Conservation (phyloP, 1,140 invertebrate genomes). For the Camponotus vicinus region DNA sequence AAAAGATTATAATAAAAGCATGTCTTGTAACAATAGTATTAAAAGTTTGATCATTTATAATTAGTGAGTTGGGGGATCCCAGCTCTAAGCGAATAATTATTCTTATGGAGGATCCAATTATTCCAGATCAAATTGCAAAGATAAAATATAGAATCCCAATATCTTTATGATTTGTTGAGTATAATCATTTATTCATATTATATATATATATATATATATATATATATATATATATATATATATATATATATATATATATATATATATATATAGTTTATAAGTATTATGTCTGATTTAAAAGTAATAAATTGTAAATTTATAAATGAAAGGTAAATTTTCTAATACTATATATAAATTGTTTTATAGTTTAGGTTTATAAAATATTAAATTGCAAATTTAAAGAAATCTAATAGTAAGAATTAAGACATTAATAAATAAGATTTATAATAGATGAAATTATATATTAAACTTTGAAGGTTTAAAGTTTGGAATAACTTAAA, state of each 20-base stretch:
- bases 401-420: neutral
- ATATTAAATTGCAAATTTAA: slow-evolving; percentile 54
- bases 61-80: neutral
- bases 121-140: slow-evolving; percentile 13
- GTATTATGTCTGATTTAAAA: no score
- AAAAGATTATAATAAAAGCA: slow-evolving; percentile 78
- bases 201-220: no score
- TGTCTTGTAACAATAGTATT: slow-evolving; percentile 81
- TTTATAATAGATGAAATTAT: no score
- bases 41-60: slow-evolving; percentile 84
- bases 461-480: slow-evolving; percentile 18
- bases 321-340: no score
- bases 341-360: no score
- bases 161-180: slow-evolving; percentile 23
- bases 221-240: no score
- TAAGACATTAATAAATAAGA: neutral
- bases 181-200: slow-evolving; percentile 33
- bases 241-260: no score
- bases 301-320: no score
- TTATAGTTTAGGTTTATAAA: no score
- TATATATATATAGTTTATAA: no score
- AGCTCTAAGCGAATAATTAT: slow-evolving; percentile 43
- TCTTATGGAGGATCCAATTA: slow-evolving; percentile 8
- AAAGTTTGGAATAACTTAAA: slow-evolving; percentile 39
- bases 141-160: slow-evolving; percentile 39